Conservation (phyloP, 1,140 invertebrate species). For the Campodea augens region DNA sequence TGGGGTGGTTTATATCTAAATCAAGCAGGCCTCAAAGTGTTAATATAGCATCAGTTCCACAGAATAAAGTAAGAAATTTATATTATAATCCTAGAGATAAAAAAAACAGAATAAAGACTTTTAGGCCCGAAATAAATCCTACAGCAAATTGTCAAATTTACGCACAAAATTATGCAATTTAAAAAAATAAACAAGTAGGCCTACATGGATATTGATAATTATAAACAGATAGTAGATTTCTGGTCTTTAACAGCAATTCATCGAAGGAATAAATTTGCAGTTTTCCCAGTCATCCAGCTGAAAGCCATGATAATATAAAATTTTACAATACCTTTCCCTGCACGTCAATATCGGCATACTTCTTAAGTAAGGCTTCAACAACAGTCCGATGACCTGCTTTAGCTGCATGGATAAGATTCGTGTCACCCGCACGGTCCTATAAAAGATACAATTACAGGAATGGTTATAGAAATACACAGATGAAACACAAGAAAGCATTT, state of each 20-base stretch:
- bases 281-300: background rate
- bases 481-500: slow-evolving; percentile 16
- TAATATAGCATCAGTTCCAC: too few species aligned
- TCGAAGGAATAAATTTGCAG: too few species aligned
- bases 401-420: slow-evolving; percentile 87
- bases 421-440: slow-evolving; percentile 75
- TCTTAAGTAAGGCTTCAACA: slow-evolving; percentile 81
- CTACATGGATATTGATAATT: background rate
- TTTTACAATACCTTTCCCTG: slow-evolving; percentile 46
- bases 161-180: background rate
- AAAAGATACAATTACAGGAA: slow-evolving; percentile 13
- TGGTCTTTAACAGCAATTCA: too few species aligned
- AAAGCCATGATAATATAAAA: background rate
- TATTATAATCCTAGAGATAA: too few species aligned
- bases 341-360: slow-evolving; percentile 91
- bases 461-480: slow-evolving; percentile 4
- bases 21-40: too few species aligned
- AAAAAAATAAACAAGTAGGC: background rate
- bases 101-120: too few species aligned
- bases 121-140: too few species aligned
- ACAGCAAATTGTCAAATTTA: too few species aligned
- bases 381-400: slow-evolving; percentile 83
- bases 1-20: too few species aligned
- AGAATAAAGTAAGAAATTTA: too few species aligned
- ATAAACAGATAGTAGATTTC: background rate